phyloP scores from a whole-genome alignment of 2,113 vertebrate genomes.

The Lagopus muta region DNA sequence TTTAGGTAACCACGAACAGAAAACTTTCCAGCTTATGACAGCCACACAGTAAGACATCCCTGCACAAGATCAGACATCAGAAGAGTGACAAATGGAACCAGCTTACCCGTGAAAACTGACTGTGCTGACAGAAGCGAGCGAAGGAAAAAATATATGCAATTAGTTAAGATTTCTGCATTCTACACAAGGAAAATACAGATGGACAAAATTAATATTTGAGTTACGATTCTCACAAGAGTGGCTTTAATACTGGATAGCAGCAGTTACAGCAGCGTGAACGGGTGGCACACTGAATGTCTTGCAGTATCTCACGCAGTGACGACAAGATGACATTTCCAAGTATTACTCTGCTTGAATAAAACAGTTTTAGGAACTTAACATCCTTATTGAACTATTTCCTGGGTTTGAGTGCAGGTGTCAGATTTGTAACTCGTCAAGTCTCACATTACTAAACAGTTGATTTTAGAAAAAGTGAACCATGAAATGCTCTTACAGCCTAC shows the following conservation, averaged over 20 bases:
- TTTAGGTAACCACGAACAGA: constrained; percentile 34
- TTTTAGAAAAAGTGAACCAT: neutral
- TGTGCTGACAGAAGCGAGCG: neutral
- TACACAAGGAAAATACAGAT: neutral
- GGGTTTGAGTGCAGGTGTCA: neutral
- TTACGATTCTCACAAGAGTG: neutral
- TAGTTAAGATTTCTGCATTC: neutral
- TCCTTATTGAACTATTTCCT: neutral
- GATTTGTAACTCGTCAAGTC: neutral
- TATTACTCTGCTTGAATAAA: constrained; percentile 25
- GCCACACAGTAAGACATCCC: neutral
- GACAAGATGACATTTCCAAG: constrained; percentile 23
- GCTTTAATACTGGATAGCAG: neutral
- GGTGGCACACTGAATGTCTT: neutral
- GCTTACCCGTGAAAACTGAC: neutral
- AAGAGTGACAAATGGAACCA: neutral
- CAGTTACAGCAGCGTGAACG: neutral
- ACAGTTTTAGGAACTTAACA: neutral
- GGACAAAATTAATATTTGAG: constrained; percentile 8
- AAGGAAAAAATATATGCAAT: neutral
- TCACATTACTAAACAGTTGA: neutral
- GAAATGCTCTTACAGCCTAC: neutral
- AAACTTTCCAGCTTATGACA: constrained; percentile 16
- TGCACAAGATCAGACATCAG: neutral
- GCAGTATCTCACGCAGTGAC: constrained; percentile 22